Evolutionary conservation across 2,113 vertebrate species (phyloP).

Genomic region (Tachycineta bicolor): DNA sequence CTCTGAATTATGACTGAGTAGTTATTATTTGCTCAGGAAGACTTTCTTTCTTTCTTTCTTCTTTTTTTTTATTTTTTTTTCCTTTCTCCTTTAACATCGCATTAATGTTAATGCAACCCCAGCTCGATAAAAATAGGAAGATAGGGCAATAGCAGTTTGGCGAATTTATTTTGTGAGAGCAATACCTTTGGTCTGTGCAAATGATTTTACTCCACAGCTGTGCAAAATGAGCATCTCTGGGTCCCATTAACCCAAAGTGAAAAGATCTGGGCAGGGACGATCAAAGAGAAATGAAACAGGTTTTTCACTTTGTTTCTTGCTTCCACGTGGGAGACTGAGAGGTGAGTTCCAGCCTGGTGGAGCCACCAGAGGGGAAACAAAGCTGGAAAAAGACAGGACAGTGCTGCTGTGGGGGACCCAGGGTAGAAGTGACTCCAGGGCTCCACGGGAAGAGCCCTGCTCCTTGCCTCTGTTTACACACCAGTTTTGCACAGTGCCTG

Average conservation of each 20-base stretch:
- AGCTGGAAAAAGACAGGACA: background rate
- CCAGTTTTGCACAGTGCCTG: background rate
- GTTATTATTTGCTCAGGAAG: slow-evolving; percentile 55
- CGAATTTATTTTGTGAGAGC: slow-evolving; percentile 42
- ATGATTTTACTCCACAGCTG: background rate
- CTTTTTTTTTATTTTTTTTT: background rate
- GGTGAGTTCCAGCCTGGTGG: background rate
- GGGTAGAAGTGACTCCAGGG: background rate
- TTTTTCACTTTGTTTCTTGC: background rate
- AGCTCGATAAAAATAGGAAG: slow-evolving; percentile 29
- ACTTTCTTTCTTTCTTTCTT: background rate
- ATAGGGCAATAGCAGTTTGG: slow-evolving; percentile 22
- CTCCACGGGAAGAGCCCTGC: background rate
- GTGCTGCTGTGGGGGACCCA: background rate
- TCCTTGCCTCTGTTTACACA: background rate
- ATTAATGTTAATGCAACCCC: slow-evolving; percentile 60
- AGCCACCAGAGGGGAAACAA: background rate
- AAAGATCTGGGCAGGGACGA: background rate
- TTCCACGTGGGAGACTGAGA: background rate
- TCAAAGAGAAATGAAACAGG: background rate
- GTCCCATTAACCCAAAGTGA: background rate
- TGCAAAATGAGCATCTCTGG: background rate
- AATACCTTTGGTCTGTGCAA: background rate
- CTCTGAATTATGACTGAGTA: slow-evolving; percentile 40
- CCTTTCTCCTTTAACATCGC: slow-evolving; percentile 26